A percentile compares a stretch with the other conserved stretches of the same genome.
phyloP scores from a whole-genome alignment of 1,140 invertebrate genomes.

The Drosophila auraria region DNA sequence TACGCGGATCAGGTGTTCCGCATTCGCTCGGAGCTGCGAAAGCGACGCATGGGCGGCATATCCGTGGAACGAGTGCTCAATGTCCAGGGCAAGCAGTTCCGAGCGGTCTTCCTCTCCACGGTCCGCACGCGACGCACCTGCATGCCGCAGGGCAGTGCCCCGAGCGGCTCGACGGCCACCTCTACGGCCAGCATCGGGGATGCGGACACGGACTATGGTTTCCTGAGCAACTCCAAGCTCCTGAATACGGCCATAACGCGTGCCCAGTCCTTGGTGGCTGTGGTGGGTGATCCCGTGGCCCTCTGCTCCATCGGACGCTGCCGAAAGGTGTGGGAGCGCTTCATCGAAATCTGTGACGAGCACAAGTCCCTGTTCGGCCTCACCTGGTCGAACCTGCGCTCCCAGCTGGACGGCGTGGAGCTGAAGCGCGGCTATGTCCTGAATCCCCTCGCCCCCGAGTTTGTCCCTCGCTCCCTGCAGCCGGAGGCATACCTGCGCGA shows the following conservation, averaged over 20 bases:
- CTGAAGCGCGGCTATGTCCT: constrained; percentile 91
- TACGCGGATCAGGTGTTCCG: constrained; percentile 92
- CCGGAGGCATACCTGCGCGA: constrained; percentile 85
- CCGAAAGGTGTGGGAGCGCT: constrained; percentile 93
- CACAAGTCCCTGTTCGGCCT: constrained; percentile 92
- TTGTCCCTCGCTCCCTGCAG: constrained; percentile 88
- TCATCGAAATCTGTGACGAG: constrained; percentile 90
- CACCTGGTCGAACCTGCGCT: constrained; percentile 89
- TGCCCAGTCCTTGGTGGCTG: constrained; percentile 94
- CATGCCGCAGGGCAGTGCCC: constrained; percentile 77
- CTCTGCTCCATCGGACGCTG: constrained; percentile 94
- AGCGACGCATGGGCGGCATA: constrained; percentile 90
- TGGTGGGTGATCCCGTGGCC: constrained; percentile 95
- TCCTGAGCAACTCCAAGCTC: constrained; percentile 93
- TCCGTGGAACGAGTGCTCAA: constrained; percentile 95
- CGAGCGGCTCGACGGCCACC: constrained; percentile 61
- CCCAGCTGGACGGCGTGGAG: constrained; percentile 90
- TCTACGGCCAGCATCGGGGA: constrained; percentile 73
- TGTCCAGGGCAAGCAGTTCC: constrained; percentile 96
- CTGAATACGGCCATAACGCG: constrained; percentile 95
- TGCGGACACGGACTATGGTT: constrained; percentile 92
- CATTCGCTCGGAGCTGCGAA: constrained; percentile 92
- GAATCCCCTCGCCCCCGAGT: constrained; percentile 93
- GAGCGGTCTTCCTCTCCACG: constrained; percentile 93
- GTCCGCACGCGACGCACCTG: constrained; percentile 92